Percentiles rank a stretch among this genome's conserved stretches.
Evolutionary conservation across 2,888 invertebrate species (phyloP).

Genomic region (Dione juno): DNA sequence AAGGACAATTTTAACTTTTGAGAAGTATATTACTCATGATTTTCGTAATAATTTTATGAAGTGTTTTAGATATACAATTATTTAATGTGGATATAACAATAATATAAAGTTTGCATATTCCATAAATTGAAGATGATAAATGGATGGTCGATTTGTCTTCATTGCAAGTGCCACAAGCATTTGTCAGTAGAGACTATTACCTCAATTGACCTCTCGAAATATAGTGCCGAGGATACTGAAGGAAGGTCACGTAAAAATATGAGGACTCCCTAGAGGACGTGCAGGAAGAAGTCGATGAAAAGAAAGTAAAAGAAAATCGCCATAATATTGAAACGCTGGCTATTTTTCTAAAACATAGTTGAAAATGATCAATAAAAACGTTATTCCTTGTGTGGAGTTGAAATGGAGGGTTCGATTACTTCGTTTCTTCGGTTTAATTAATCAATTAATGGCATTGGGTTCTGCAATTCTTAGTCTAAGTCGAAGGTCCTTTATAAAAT

Average conservation of each 20-base stretch:
- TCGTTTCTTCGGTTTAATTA: too few species aligned
- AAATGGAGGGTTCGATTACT: too few species aligned
- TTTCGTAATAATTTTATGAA: too few species aligned
- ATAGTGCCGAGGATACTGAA: not conserved
- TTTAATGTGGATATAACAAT: too few species aligned
- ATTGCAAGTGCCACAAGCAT: conserved; percentile 5
- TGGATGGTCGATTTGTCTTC: not conserved
- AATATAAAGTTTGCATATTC: not conserved
- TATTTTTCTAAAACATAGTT: not conserved
- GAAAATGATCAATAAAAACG: not conserved
- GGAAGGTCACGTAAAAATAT: conserved; percentile 14
- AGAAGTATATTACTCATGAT: too few species aligned
- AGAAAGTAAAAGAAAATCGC: not conserved
- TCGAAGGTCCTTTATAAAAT: too few species aligned
- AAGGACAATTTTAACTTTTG: too few species aligned
- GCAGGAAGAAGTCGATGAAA: not conserved
- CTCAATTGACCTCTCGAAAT: conserved; percentile 10
- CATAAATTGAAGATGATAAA: not conserved
- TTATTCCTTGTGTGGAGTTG: not conserved
- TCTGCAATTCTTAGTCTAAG: too few species aligned
- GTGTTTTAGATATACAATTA: too few species aligned
- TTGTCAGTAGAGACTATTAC: conserved; percentile 2
- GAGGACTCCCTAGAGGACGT: conserved; percentile 6
- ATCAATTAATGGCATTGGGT: too few species aligned
- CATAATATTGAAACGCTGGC: not conserved